Evolutionary conservation across 2,113 vertebrate species (phyloP), one percentile per base, ranked within the genome.

Genomic region (Oreochromis niloticus): DNA sequence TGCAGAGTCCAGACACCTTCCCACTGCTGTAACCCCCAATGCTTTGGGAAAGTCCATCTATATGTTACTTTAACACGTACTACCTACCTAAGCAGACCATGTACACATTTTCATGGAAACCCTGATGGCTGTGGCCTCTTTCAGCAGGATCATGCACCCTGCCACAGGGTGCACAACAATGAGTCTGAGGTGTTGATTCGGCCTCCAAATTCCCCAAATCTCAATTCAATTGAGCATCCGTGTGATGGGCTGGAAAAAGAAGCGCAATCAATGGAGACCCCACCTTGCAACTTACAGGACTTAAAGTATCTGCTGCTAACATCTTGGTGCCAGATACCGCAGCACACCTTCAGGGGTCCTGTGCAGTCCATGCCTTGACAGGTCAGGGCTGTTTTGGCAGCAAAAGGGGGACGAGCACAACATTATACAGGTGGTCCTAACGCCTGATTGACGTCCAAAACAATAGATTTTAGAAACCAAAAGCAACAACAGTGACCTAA

Each of bases 1-100:
- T 61, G 30, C 57, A 34, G 34, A 68, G 34, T 19, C 59, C 63
- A 39, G 63, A n/a, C 32, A 39, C 17, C 19, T 66, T 66, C 6
- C 0, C 4, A 66, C 32, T n/a, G 32, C 32, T 17, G n/a, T n/a
- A 66, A 66, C 17, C 6, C 16, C 32, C 17, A 36, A 39, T 39
- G 61, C 61, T 39, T 39, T 68, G 61, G 34, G 19, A 63, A 63
- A 63, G 5, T 63, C 0, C 30, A 34, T 34, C 59, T 63, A 63
- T 32, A 63, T 63, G 59, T 36, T 63, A 63, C 32, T 63, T 63
- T 63, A 63, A 63, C 32, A 63, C 1, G 2, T 36, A 36, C 32
- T 63, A 36, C 32, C 17, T 63, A 63, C 59, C 59, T 63, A 34
- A 19, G 30, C 59, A 61, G 57, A 61, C 57, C 57, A 63, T n/a